Percentiles rank a stretch among this genome's conserved stretches.
Conservation (phyloP, 2,888 invertebrate genomes). For the Harpalus rubripes region DNA sequence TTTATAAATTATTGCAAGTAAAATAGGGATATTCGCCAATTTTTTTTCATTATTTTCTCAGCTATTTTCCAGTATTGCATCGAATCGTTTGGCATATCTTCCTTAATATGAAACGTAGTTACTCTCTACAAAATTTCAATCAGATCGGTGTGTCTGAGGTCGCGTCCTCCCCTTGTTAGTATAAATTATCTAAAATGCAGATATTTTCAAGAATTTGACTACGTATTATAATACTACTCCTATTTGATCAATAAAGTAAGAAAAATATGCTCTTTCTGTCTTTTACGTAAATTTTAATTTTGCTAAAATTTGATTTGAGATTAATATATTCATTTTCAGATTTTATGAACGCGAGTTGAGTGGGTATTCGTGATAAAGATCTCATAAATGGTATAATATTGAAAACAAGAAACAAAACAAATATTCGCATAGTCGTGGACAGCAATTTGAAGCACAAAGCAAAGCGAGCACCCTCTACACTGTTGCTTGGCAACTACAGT, state of each 20-base stretch:
- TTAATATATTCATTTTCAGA: not conserved
- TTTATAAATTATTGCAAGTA: too few relatives aligned
- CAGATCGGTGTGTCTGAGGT: too few relatives aligned
- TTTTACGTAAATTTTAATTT: not conserved
- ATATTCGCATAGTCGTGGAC: constrained; percentile 19
- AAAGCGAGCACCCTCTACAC: not conserved
- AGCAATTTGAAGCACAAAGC: constrained; percentile 41
- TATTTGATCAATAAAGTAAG: not conserved
- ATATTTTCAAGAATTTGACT: too few relatives aligned
- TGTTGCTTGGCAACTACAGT: constrained; percentile 5
- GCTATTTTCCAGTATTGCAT: too few relatives aligned
- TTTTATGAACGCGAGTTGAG: not conserved
- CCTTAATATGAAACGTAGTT: too few relatives aligned
- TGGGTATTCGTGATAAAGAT: constrained; percentile 8
- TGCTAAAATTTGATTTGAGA: not conserved
- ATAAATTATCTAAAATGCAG: too few relatives aligned
- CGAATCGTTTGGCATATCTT: too few relatives aligned
- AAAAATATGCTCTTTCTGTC: not conserved
- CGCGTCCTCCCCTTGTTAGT: too few relatives aligned
- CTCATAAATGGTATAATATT: constrained; percentile 36
- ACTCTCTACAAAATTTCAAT: too few relatives aligned
- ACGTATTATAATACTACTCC: too few relatives aligned
- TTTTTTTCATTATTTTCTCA: too few relatives aligned
- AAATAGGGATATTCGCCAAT: too few relatives aligned
- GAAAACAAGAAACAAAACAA: constrained; percentile 43